Evolutionary conservation across 1,140 invertebrate genomes (phyloP).

Genomic region (Archegozetes longisetosus): DNA sequence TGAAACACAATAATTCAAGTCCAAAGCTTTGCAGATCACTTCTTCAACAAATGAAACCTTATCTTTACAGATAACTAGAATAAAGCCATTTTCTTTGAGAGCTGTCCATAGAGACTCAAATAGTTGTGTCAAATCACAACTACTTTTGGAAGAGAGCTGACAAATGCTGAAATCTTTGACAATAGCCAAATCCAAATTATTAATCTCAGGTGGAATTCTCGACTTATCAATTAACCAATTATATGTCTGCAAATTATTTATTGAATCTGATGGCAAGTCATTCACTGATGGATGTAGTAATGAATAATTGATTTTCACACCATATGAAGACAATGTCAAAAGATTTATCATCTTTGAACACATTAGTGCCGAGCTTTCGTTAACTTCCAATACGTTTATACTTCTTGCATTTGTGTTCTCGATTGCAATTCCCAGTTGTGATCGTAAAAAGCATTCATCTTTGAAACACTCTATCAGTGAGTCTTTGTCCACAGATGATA

Average conservation of each 20-base stretch:
- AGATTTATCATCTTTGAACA: constrained; percentile 13
- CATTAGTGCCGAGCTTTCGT: neutral
- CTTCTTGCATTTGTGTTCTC: constrained; percentile 7
- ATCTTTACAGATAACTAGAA: constrained; percentile 61
- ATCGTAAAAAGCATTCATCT: neutral
- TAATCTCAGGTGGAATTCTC: constrained; percentile 5
- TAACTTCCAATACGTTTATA: constrained; percentile 6
- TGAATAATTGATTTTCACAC: constrained; percentile 1
- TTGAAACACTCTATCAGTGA: neutral
- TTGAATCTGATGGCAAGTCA: neutral
- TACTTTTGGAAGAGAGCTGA: constrained; percentile 7
- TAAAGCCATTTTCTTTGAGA: constrained; percentile 50
- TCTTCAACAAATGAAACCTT: too few relatives aligned
- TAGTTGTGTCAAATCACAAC: constrained; percentile 26
- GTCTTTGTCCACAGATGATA: neutral
- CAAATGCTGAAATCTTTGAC: constrained; percentile 24
- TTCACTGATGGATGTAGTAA: neutral
- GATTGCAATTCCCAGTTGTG: constrained; percentile 1
- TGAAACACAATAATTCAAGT: too few relatives aligned
- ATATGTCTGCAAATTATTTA: neutral
- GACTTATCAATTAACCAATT: constrained; percentile 6
- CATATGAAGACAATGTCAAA: neutral
- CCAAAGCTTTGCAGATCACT: too few relatives aligned
- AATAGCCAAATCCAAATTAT: constrained; percentile 26
- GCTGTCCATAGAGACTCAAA: constrained; percentile 30